Base-by-base conservation (phyloP, 1,140 invertebrate species). In the Spodoptera litura region DNA sequence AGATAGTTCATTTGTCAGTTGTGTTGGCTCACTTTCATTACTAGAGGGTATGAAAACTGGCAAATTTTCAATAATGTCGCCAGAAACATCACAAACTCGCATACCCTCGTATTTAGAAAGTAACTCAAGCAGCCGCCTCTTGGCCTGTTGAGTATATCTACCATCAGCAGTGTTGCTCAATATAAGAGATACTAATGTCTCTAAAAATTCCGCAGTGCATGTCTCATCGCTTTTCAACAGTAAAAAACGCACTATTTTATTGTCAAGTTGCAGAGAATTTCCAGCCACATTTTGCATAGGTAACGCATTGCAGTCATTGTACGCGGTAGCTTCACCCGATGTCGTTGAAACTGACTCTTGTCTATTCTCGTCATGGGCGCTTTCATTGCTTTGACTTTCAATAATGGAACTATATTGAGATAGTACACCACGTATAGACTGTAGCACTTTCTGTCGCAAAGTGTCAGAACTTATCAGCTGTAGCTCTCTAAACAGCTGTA, bases 381-480 rank as follows among this genome's bases (percentile, higher is more conserved):
- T 78, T 31, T 88, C 85, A 49, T 85, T 80, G 25, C 66, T 80
- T 75, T 89, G 89, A 75, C 61, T 85, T 70, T 94, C 91, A 4
- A 87, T 71, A 20, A 88, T 81, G 4, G 91, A 82, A 61, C 88
- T 85, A 81, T 93, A 94, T 52, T 93, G 92, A 25, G 93, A 89
- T 15, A 94, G 79, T n/a, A 95, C 87, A 78, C 94, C 92, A 74
- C 96, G 95, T 51, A 97, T 95, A 0, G 96, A 96, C 80, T 96
- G 96, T 55, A 96, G 86, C 6, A 96, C 95, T 81, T 95, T 95
- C 72, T 96, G 95, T 35, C 96, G 89, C 35, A 96, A 87, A n/a
- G 96, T 94, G 85, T 97, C 96, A 4, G 96, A 96, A 81, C 96
- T 96, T 38, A 97, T 95, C 49, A 95, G 88, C 82, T 96, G 96